These are phyloP conservation scores for Tyto alba DNA, from an alignment of 2,113 vertebrate genomes.

Conservation along the genomic window DNA sequence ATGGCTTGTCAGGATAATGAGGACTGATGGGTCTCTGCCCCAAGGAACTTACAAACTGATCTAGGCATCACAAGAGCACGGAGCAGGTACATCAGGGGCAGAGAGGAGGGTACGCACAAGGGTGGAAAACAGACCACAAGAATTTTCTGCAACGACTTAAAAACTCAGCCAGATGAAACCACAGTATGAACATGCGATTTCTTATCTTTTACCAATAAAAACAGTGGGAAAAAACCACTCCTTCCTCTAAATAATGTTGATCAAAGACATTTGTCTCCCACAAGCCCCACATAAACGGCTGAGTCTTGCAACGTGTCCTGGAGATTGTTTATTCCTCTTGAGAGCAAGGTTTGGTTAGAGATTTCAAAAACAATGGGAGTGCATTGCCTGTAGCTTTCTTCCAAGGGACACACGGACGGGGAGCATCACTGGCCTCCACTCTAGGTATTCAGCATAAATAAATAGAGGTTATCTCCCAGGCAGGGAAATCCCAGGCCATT, in stretches of 20 bases:
- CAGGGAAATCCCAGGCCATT: constrained; percentile 47
- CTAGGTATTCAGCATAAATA: neutral
- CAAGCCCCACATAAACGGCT: neutral
- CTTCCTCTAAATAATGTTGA: neutral
- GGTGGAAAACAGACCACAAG: neutral
- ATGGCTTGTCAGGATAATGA: neutral
- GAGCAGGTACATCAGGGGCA: neutral
- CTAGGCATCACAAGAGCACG: neutral
- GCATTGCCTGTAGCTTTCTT: neutral
- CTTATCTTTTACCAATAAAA: neutral
- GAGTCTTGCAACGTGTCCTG: neutral
- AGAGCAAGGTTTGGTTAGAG: neutral
- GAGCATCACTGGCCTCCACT: neutral
- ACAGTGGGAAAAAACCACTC: rapidly evolving
- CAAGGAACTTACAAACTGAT: neutral
- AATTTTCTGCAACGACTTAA: neutral
- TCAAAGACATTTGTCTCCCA: neutral
- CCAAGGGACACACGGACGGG: neutral
- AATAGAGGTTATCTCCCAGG: neutral
- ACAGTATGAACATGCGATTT: neutral
- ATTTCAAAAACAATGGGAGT: neutral
- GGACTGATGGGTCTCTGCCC: neutral
- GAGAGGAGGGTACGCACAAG: neutral
- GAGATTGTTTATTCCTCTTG: neutral
- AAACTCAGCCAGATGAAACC: neutral